Evolutionary conservation across 1,140 invertebrate genomes (phyloP), one percentile per base, ranked within the genome.

Genomic region (Ectropis grisescens): DNA sequence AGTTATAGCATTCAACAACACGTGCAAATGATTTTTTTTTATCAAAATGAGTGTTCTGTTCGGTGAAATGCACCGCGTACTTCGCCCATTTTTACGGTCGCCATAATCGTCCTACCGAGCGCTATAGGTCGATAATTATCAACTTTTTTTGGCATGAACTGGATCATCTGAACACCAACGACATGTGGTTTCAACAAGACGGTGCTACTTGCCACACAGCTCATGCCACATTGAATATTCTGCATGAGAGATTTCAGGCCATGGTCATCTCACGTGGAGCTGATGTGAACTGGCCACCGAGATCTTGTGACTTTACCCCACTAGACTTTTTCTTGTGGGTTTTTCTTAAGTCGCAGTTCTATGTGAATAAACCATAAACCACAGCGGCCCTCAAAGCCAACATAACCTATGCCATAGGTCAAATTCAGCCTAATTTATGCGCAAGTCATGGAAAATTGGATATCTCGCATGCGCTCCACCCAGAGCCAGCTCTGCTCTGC

Each of bases 131-230:
- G 14, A 47, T 37, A 37, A 39, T 41, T 12, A 40, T 2, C 13
- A 15, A 41, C 19, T 30, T 33, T 28, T 43, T 37, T 13, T 29
- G 16, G 11, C 30, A 24, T 9, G 9, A 33, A 19, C 29, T 43
- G 41, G 16, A 45, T 15, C 11, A 14, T 11, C 16, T 28, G 11
- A 15, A 45, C 16, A 11, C 27, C 5, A 13, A 39, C 14, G 23
- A 45, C 22, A 15, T 39, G 13, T 38, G 27, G 11, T 44, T 31
- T 28, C 32, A 38, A 29, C 28, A 44, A 16, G 30, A 43, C 31
- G 30, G 31, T 28, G 41, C 35, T 27, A 34, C 35, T n/a, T 43
- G 35, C 25, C 28, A 36, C 28, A 37, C 40, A 36, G 15, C 22
- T 8, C 12, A 28, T n/a, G 27, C 11, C 29, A 33, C 32, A 15